Percentiles rank a stretch among this genome's conserved stretches.
phyloP scores from a whole-genome alignment of 2,888 invertebrate species.

The Candidula unifasciata region DNA sequence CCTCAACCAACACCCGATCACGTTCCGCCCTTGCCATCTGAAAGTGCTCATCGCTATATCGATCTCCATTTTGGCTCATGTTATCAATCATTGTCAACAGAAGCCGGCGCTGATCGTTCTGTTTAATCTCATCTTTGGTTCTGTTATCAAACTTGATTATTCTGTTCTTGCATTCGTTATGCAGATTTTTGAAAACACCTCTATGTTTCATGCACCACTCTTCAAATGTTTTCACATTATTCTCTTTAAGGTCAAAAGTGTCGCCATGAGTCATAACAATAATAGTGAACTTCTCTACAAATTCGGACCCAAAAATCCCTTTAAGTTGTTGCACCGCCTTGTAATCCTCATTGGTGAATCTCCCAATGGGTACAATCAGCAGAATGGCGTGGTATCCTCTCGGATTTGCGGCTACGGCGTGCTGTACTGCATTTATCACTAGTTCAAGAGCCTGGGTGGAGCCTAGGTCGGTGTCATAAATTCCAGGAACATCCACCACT shows the following conservation, averaged over 20 bases:
- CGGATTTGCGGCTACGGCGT: constrained; percentile 22
- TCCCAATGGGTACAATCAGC: neutral
- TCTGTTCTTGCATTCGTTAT: constrained; percentile 1
- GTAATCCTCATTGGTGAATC: constrained; percentile 18
- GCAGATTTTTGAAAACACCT: neutral
- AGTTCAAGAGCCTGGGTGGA: neutral
- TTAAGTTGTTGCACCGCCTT: neutral
- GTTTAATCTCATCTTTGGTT: neutral
- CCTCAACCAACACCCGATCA: neutral
- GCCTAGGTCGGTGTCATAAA: constrained; percentile 8
- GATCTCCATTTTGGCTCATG: neutral
- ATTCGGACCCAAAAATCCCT: constrained; percentile 18
- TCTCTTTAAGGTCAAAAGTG: neutral
- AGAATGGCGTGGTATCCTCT: constrained; percentile 32
- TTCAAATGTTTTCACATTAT: neutral
- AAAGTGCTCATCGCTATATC: constrained; percentile 30
- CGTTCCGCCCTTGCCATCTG: neutral
- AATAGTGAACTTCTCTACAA: constrained; percentile 9
- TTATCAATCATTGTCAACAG: constrained; percentile 14
- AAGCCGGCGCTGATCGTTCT: neutral
- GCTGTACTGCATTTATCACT: neutral
- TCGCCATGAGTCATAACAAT: constrained; percentile 24
- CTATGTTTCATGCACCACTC: constrained; percentile 18
- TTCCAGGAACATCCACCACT: constrained; percentile 40
- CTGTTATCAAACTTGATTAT: constrained; percentile 17